Evolutionary conservation across 2,888 invertebrate species (phyloP), one percentile per base, ranked within the genome.

Genomic region (Venustoraphidia nigricollis): DNA sequence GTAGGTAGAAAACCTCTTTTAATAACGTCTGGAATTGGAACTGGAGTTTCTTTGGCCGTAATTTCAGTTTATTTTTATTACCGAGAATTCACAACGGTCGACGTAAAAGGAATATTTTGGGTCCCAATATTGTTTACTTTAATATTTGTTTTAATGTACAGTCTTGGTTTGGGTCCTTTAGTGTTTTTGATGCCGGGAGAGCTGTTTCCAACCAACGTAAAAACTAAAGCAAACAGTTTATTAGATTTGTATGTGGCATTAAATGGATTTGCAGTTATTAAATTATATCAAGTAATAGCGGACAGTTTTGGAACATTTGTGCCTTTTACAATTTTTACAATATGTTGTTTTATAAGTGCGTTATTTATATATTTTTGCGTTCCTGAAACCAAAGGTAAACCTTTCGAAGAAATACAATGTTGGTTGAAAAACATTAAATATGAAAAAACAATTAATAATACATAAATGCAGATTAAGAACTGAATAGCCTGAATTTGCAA

Each of bases 241-340:
- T 66, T 68, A 0, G 65, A 70, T 2, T 58, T 70, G 43, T 59
- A 66, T 35, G 70, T 67, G 41, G 64, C 67, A 39, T 48, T 60
- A 3, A 60, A 61, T 48, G 63, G 63, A 0, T 68, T 68, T 49
- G 45, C 65, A 17, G 62, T 67, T 2, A 64, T 66, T 0, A 59
- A 66, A 17, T 57, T 61, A 2, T 67, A 64, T 51, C 60, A 61
- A 42, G 53, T 57, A 51, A 68, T 78, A 41, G 66, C 66, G 52
- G 73, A 75, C 53, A 59, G 60, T 2, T 70, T 66, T 48, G 73
- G 72, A 45, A 72, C 75, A 55, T 73, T 75, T 61, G 68, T 72
- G 57, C 72, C 73, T 54, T 78, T 77, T 59, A 72, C 72, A 66
- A 73, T 73, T 58, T 79, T 77, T 62, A 66, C 73, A 3, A 56